These are phyloP conservation scores for Drosophila paranaensis DNA, from an alignment of 2,888 invertebrate genomes.

Conservation along the genomic window DNA sequence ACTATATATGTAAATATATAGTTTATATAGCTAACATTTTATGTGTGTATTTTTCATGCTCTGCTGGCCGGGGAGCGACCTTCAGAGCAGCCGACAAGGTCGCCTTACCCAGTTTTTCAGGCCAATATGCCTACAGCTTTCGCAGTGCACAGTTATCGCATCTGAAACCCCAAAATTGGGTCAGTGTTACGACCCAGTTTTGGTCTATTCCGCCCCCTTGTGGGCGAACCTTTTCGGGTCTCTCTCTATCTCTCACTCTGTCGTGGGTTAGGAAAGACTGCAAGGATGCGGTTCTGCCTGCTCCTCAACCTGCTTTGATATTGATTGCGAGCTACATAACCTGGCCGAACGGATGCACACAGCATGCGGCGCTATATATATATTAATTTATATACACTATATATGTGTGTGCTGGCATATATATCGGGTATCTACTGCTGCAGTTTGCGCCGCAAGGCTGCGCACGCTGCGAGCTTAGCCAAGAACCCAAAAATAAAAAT, in stretches of 20 bases:
- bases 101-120: constrained; percentile 23
- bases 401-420: constrained; percentile 15
- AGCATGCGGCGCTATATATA: constrained; percentile 17
- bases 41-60: constrained; percentile 35
- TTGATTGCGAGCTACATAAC: constrained; percentile 34
- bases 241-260: no score
- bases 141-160: constrained; percentile 20
- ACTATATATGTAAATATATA: constrained; percentile 1
- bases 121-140: constrained; percentile 20
- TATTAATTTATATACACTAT: background rate
- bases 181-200: constrained; percentile 79
- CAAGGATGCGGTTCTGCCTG: constrained; percentile 1
- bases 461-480: constrained; percentile 60
- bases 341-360: constrained; percentile 9
- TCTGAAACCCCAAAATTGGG: constrained; percentile 50
- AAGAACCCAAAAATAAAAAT: constrained; percentile 78
- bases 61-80: constrained; percentile 39
- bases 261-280: constrained; percentile 17
- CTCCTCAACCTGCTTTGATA: constrained; percentile 2
- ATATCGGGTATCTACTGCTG: constrained; percentile 43
- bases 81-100: constrained; percentile 51
- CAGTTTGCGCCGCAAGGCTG: constrained; percentile 47
- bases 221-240: background rate
- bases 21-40: constrained; percentile 9
- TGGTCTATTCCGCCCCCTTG: background rate